Evolutionary conservation across 2,113 vertebrate genomes (phyloP), one percentile per base, ranked within the genome.

Genomic region (Sterrhoptilus dennistouni): DNA sequence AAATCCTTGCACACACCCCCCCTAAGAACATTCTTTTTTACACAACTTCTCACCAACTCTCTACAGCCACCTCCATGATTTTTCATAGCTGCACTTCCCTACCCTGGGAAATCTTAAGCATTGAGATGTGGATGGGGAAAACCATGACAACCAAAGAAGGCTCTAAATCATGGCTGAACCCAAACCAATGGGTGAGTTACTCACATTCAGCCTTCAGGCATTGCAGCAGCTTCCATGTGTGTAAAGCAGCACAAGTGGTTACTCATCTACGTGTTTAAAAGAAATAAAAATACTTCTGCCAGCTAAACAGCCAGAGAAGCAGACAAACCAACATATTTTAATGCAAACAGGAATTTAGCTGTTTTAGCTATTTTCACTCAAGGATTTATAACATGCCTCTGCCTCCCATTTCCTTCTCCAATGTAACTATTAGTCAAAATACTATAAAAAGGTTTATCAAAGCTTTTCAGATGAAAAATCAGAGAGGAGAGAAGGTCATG

Each of bases 1-100:
- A 69, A 64, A 54, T 45, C 28, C 10, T 45, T 47, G 31, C 8
- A 15, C 5, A 24, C 1, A 0, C 9, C 0, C 8, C 7, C 5
- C 11, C 2, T 8, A 35, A 36, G 56, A 74, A 17, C 11, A 25
- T 9, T 35, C 2, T 44, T 91, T 91, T 86, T 80, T 16, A 16
- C 5, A 16, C 7, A 59, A 25, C 9, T 47, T 38, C 54, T 56
- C 28, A 47, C 16, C 12, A 10, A 8, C 40, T 80, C 33, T 29
- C 35, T 19, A 45, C 17, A 40, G 25, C 4, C 23, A 33, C 0
- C 0, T 18, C 28, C 20, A 15, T 18, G 10, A 38, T 59, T 91
- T 78, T 49, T 53, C n/a, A 44, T 3, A 57, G 16, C 21, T 81
- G 14, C 5, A 5, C 21, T 86, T 88, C 13, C 11, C 11, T 38